Evolutionary conservation across 2,888 invertebrate species (phyloP).

Genomic region (Scaptomyza flava): DNA sequence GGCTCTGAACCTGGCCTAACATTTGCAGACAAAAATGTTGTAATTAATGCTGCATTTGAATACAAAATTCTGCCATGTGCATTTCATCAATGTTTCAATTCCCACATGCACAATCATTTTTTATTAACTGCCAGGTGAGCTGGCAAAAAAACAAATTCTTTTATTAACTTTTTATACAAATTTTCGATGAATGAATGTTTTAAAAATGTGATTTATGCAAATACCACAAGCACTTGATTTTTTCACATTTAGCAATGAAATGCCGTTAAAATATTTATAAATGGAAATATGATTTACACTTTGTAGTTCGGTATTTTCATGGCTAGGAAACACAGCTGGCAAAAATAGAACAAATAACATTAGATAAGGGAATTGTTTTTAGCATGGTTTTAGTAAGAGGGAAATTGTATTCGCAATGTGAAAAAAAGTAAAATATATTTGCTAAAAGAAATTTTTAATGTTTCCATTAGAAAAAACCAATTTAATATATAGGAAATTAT

Average conservation of each 20-base stretch:
- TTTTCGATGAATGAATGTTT: neutral
- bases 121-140: constrained; percentile 21
- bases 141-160: neutral
- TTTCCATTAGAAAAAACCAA: too few relatives aligned
- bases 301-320: constrained; percentile 15
- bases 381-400: neutral
- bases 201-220: constrained; percentile 19
- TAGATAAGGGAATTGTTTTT: neutral
- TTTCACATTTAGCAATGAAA: constrained; percentile 14
- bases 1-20: constrained; percentile 1
- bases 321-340: neutral
- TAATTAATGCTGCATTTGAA: constrained; percentile 36
- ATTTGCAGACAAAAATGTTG: constrained; percentile 39
- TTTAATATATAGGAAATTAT: too few relatives aligned
- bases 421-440: too few relatives aligned
- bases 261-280: constrained; percentile 28
- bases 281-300: constrained; percentile 27
- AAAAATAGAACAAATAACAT: neutral
- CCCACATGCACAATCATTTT: constrained; percentile 3
- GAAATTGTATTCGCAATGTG: too few relatives aligned
- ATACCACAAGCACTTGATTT: neutral
- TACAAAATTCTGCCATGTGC: neutral
- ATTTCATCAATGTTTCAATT: constrained; percentile 4
- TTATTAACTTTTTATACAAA: constrained; percentile 1
- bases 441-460: too few relatives aligned